Evolutionary conservation across 2,888 invertebrate species (phyloP), one percentile per base, ranked within the genome.

Genomic region (Mystacides longicornis): DNA sequence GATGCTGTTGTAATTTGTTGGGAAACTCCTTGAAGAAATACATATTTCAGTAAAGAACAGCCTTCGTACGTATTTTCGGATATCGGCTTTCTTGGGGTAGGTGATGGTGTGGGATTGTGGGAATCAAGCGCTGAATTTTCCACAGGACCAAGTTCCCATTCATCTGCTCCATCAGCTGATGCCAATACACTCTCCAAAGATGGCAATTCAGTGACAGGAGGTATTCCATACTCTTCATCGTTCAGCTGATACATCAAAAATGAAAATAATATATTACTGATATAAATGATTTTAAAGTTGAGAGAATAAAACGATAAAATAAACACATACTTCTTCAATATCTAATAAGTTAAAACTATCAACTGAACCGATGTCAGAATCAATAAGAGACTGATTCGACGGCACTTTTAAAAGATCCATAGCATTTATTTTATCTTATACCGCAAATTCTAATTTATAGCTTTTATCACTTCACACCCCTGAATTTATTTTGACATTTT

Each of bases 1-100:
- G 86, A 83, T 47, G 95, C 94, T 56, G 93, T 92, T 60, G 82
- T 74, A 20, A 96, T 77, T 72, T 96, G 96, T 21, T 93, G 83
- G 2, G 95, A 92, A 51, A 96, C 84, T 60, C 91, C 93, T 69
- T 93, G 92, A 57, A 96, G 75, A 58, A 93, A 79, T 31, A 86
- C 83, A 68, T 90, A 89, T 51, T 87, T 80, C 64, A 91, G 73
- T 63, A 92, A 84, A 20, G 85, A 83, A 23, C 82, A 80, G 33
- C 78, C 76, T 1, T 71, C 67, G 16, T 69, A 65, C 23, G 68
- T 62, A 60, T 74, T 76, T 9, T 68, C 65, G 7, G 71, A 68
- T 18, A 72, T 63, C 2, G 63, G 65, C 5, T 65, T 66, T 56
- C 65, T 72, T 5, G 71, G 72, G 23, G 71, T 72, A 11, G 74